A percentile compares a stretch with the other conserved stretches of the same genome.
Evolutionary conservation across 2,888 invertebrate genomes (phyloP).

Genomic region (Sphaeridia pumilis): DNA sequence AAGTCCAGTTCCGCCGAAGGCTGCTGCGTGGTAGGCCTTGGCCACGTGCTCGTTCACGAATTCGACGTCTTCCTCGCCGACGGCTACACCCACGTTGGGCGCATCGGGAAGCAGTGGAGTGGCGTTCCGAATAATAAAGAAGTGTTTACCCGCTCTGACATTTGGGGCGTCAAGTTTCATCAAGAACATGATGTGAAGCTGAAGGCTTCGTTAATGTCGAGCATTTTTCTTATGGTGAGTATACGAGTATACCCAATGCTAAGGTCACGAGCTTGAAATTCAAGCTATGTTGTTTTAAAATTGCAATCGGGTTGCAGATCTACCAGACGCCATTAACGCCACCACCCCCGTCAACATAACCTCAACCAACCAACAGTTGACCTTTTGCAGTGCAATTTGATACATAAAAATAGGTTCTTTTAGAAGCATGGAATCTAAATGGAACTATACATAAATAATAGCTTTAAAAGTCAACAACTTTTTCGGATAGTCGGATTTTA

Average conservation of each 20-base stretch:
- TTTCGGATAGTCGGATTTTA: too few relatives aligned
- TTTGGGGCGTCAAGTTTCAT: slow-evolving; percentile 13
- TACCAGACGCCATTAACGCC: neutral
- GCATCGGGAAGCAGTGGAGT: slow-evolving; percentile 14
- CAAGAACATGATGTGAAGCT: slow-evolving; percentile 12
- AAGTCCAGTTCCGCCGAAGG: slow-evolving; percentile 1
- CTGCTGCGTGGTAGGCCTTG: neutral
- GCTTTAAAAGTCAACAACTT: too few relatives aligned
- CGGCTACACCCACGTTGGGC: slow-evolving; percentile 12
- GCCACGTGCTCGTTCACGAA: slow-evolving; percentile 6
- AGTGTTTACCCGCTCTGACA: slow-evolving; percentile 12
- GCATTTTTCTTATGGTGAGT: slow-evolving; percentile 11
- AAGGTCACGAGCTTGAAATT: too few relatives aligned
- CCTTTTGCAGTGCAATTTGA: neutral
- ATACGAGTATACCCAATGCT: neutral
- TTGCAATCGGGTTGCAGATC: neutral
- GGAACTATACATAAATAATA: too few relatives aligned
- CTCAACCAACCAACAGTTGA: neutral
- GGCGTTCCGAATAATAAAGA: slow-evolving; percentile 15
- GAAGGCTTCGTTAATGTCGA: slow-evolving; percentile 8
- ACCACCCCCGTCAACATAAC: neutral
- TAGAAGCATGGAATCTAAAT: too few relatives aligned
- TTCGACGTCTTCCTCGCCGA: slow-evolving; percentile 10
- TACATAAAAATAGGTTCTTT: neutral
- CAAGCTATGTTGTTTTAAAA: neutral